Evolutionary conservation across 2,797 vertebrate species (phyloP).

Genomic region (Thalassophryne amazonica): DNA sequence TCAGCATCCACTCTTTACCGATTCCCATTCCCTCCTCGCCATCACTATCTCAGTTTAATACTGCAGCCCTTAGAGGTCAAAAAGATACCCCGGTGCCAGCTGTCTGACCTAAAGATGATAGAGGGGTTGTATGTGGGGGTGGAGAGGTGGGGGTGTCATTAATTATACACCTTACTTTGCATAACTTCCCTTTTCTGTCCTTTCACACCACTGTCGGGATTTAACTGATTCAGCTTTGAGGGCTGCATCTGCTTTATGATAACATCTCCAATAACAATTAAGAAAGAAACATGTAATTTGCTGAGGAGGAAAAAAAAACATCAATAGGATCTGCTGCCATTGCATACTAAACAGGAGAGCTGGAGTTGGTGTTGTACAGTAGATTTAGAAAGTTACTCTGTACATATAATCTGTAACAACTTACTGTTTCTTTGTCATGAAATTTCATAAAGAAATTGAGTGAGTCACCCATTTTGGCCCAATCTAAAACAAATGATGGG

Average conservation of each 20-base stretch:
- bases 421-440: no score
- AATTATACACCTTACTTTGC: conserved; percentile 75
- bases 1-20: conserved; percentile 13
- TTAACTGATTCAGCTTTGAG: conserved; percentile 67
- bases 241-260: conserved; percentile 73
- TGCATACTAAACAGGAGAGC: conserved; percentile 70
- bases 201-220: conserved; percentile 64
- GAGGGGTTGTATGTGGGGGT: conserved; percentile 1
- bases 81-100: conserved; percentile 58
- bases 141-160: conserved; percentile 49
- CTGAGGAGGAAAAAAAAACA: conserved; percentile 47
- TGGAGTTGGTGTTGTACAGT: not conserved
- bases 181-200: conserved; percentile 63
- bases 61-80: conserved; percentile 64
- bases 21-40: conserved; percentile 34
- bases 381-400: not conserved
- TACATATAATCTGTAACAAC: not conserved
- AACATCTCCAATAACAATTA: conserved; percentile 86
- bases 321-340: conserved; percentile 69
- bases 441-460: no score
- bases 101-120: conserved; percentile 64
- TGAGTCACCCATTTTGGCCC: no score
- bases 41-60: conserved; percentile 56
- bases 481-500: no score
- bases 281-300: conserved; percentile 78